Evolutionary conservation across 2,888 invertebrate genomes (phyloP).

Genomic region (Polydesmus complanatus): DNA sequence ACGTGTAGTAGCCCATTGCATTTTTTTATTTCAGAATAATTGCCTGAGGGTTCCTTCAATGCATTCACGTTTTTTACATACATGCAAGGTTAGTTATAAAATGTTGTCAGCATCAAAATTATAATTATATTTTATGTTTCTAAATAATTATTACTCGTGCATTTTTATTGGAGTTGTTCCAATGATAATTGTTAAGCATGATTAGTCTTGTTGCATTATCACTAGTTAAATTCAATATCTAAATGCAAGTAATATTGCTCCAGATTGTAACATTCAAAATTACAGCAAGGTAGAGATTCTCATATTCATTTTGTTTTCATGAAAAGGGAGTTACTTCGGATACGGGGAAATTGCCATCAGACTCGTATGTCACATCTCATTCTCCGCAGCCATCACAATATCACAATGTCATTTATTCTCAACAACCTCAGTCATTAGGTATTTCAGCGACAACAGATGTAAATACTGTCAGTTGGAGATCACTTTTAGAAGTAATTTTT

Average conservation of each 20-base stretch:
- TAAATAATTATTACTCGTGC: not conserved
- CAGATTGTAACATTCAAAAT: too few species aligned
- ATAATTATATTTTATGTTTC: not conserved
- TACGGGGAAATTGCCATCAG: slow-evolving; percentile 7
- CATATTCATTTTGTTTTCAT: too few species aligned
- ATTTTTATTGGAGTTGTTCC: not conserved
- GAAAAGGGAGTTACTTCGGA: slow-evolving; percentile 11
- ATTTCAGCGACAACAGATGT: slow-evolving; percentile 8
- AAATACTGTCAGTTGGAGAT: slow-evolving; percentile 4
- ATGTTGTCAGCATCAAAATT: not conserved
- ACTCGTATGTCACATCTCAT: slow-evolving; percentile 18
- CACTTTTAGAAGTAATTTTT: not conserved
- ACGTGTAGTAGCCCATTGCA: not conserved
- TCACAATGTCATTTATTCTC: slow-evolving; percentile 20
- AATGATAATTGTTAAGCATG: not conserved
- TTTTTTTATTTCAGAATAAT: slow-evolving; percentile 16
- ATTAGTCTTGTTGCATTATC: too few species aligned
- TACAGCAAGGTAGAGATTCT: too few species aligned
- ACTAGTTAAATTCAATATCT: too few species aligned
- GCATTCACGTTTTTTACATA: slow-evolving; percentile 64
- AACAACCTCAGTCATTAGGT: slow-evolving; percentile 14
- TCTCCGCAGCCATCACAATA: slow-evolving; percentile 20
- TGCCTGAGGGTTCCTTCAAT: slow-evolving; percentile 17
- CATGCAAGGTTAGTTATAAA: slow-evolving; percentile 52
- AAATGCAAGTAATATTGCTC: too few species aligned